Evolutionary conservation across 2,888 invertebrate species (phyloP), one percentile per base, ranked within the genome.

Genomic region (Arctia plantaginis): DNA sequence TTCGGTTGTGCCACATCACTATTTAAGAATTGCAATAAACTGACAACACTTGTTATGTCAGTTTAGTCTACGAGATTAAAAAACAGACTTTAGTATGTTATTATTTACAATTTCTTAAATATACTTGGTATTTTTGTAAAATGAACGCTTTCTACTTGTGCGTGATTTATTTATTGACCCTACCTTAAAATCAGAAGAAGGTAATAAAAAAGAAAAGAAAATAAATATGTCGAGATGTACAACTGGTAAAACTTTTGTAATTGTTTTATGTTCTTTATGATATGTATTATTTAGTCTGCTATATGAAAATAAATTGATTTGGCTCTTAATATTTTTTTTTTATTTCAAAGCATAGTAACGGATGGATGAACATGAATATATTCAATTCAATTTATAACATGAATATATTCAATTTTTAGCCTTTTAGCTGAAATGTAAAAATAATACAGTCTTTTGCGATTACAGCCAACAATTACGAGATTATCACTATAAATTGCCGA

Each of bases 401-500:
- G 41, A 41, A 41, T 41, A 41, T 12, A 41, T 1, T 41, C 41
- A 12, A 41, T 8, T 41, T 12, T 41, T 41, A 41, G 12, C 10
- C 1, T 12, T 4, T 12, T 41, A 41, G 41, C 41, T 12, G 3
- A 41, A 6, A 41, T 12, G 8, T 12, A 41, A 6, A 41, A 23
- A 12, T 55, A 3, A n/a, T 55, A 55, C 1, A 23, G 30, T 30
- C n/a, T 23, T 41, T 27, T 67, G 6, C 15, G 44, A 39, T 62
- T 72, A 13, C 66, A 69, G 69, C 0, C 8, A 30, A 23, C 20
- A 41, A 66, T 2, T 77, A 66, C 70, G 51, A 47, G 18, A 69
- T 69, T 44, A 75, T 82, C 33, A n/a, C 68, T 1, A n/a, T 82
- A 39, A 76, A 65, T 47, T 73, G 76, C 18, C 55, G 39, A 30